Evolutionary conservation across 2,888 invertebrate genomes (phyloP).

Genomic region (Drosophila multiciliata): DNA sequence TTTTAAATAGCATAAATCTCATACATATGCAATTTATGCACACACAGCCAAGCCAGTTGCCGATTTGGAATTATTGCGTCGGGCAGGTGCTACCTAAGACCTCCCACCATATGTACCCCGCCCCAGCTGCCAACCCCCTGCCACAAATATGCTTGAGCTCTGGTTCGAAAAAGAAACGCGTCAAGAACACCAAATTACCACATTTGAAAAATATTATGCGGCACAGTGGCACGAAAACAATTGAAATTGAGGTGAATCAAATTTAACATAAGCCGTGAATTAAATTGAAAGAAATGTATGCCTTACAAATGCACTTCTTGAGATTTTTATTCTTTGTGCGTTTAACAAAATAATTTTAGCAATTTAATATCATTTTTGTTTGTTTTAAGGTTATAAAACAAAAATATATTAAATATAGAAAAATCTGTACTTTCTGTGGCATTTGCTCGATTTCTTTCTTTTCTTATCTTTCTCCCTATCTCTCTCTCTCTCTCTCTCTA

Average conservation of each 20-base stretch:
- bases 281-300: background rate
- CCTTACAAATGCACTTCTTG: background rate
- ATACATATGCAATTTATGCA: conserved; percentile 77
- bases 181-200: conserved; percentile 70
- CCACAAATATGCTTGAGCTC: background rate
- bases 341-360: background rate
- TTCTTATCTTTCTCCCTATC: background rate
- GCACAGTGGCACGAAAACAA: conserved; percentile 39
- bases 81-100: conserved; percentile 58
- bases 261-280: background rate
- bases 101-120: background rate
- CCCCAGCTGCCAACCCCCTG: background rate
- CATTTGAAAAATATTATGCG: conserved; percentile 52
- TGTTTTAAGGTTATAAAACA: background rate
- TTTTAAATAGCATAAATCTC: conserved; percentile 78
- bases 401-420: background rate
- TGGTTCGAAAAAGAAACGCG: conserved; percentile 20
- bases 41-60: conserved; percentile 46
- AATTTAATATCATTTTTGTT: background rate
- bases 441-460: background rate
- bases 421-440: background rate
- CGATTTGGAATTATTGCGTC: conserved; percentile 79
- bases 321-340: background rate
- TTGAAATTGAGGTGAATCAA: background rate
- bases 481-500: background rate